Conservation (phyloP, 1,140 invertebrate genomes). For the Drosophila grimshawi region DNA sequence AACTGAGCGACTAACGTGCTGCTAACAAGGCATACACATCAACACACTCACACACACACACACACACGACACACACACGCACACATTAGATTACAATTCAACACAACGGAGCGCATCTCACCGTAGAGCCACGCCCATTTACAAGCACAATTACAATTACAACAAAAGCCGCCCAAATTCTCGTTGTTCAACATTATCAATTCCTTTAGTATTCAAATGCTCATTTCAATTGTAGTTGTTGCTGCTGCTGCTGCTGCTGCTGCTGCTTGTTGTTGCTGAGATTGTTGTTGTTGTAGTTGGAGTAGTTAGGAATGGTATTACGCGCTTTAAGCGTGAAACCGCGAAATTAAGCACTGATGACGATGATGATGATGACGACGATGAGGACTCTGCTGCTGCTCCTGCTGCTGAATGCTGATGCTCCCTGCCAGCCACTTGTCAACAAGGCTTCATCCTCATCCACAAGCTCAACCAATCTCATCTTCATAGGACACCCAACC, state of each 20-base stretch:
- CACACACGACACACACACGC: constrained; percentile 11
- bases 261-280: not conserved
- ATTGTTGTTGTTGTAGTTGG: constrained; percentile 29
- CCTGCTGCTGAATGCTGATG: constrained; percentile 12
- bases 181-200: constrained; percentile 64
- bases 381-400: constrained; percentile 21
- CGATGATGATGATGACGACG: constrained; percentile 21
- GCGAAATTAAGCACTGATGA: constrained; percentile 70
- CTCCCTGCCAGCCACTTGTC: constrained; percentile 45
- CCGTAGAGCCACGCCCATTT: constrained; percentile 43
- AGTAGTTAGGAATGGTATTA: constrained; percentile 44
- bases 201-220: constrained; percentile 75
- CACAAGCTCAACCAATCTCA: constrained; percentile 44
- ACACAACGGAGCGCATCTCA: constrained; percentile 21
- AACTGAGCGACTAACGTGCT: constrained; percentile 60
- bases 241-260: not conserved
- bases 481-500: constrained; percentile 28
- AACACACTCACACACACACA: not conserved
- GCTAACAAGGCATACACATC: constrained; percentile 46
- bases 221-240: constrained; percentile 49
- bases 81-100: constrained; percentile 32
- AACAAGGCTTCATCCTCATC: constrained; percentile 46
- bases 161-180: constrained; percentile 52
- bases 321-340: constrained; percentile 69
- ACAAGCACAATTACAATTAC: constrained; percentile 61